Base-by-base conservation (phyloP, 2,113 vertebrate genomes). In the Erinaceus europaeus region DNA sequence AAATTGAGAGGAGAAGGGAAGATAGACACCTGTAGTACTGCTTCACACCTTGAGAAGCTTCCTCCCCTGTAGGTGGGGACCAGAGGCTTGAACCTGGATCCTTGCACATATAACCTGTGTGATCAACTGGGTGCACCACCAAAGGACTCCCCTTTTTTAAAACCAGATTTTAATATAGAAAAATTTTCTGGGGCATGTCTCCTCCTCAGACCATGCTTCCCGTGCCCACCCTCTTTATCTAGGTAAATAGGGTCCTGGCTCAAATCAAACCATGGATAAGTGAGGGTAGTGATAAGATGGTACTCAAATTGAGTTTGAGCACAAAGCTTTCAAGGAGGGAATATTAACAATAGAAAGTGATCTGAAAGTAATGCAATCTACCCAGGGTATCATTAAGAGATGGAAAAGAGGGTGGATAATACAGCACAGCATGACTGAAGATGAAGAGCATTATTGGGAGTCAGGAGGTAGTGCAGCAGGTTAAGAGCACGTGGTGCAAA, bases 231-330 rank as follows among this genome's bases (percentile, higher is more conserved):
- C 55, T 10, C 10, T 90, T 92, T 85, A 89, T 83, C 46, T 50
- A 62, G 90, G 75, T 50, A 82, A 29, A 59, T 8, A 55, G 65
- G 21, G 32, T 71, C 23, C 72, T 68, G 38, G 34, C 62, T 86
- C 62, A 57, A 68, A 55, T 72, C 76, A 84, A 50, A 25, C 55
- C 57, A 90, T 59, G 36, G 34, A 78, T 86, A 81, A 84, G 46
- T 67, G 36, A 61, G 18, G 40, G 57, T 77, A 79, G 86, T 84
- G 84, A 80, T 44, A 67, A 89, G 86, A 93, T 90, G 81, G 90
- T 77, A 84, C 90, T 93, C 80, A 93, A 93, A 89, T 92, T 86
- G 93, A 90, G 84, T 92, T 83, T 94, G 84, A 80, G 80, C 88
- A 84, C 69, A 86, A 90, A 84, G 68, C 80, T 84, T 84, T 84